A percentile compares a stretch with the other conserved stretches of the same genome.
These are phyloP conservation scores for Enteromius unitaeniatus DNA, from an alignment of 2,797 vertebrate species.

Conservation along the genomic window DNA sequence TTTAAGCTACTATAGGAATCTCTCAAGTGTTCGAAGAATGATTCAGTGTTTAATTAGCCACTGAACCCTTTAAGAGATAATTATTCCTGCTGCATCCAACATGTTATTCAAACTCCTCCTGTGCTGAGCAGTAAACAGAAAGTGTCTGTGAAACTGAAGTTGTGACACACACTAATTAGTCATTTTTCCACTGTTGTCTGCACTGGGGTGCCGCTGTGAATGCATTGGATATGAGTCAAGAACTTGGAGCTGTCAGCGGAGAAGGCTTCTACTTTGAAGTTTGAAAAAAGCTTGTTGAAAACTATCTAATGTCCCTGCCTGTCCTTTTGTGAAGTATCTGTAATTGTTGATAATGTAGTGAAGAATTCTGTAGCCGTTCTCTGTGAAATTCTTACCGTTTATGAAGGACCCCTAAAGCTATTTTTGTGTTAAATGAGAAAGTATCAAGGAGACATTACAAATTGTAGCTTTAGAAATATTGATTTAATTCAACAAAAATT, in stretches of 20 bases:
- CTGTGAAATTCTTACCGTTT: not conserved
- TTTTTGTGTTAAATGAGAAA: no score
- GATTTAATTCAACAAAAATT: no score
- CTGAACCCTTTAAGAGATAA: conserved; percentile 39
- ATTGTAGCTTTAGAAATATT: no score
- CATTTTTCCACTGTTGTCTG: conserved; percentile 34
- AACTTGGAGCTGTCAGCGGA: conserved; percentile 22
- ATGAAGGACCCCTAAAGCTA: no score
- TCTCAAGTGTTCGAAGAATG: not conserved
- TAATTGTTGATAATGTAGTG: not conserved
- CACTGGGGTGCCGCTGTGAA: conserved; percentile 25
- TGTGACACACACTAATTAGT: conserved; percentile 53
- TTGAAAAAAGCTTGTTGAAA: conserved; percentile 9
- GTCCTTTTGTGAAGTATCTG: conserved; percentile 20
- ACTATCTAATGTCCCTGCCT: conserved; percentile 10
- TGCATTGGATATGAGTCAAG: conserved; percentile 13
- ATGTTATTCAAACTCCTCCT: conserved; percentile 33
- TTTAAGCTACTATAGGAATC: not conserved
- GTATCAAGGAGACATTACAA: no score
- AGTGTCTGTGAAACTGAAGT: conserved; percentile 17
- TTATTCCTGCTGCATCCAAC: conserved; percentile 37
- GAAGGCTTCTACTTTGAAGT: conserved; percentile 14
- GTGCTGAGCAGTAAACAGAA: conserved; percentile 38
- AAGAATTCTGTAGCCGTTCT: not conserved
- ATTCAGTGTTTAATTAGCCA: conserved; percentile 40